These are phyloP conservation scores for Andricus quercusramuli DNA, from an alignment of 2,888 invertebrate genomes.

Conservation along the genomic window DNA sequence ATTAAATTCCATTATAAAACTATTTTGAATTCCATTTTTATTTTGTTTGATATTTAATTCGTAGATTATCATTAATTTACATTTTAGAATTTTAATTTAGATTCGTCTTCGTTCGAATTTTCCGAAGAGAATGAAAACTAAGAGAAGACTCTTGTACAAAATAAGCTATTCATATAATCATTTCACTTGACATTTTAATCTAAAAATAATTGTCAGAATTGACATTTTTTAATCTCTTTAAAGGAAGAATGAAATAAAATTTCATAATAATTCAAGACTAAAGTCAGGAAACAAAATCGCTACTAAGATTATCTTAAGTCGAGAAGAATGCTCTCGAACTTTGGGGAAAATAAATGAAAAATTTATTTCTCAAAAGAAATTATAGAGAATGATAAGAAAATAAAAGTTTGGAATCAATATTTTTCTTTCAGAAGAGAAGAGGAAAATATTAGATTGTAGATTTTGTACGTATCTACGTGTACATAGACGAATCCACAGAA, in stretches of 20 bases:
- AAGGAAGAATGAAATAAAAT: too few relatives aligned
- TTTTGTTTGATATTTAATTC: background rate
- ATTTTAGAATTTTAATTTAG: background rate
- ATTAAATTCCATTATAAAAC: too few relatives aligned
- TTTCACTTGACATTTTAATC: too few relatives aligned
- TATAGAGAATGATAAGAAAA: background rate
- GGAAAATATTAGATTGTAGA: conserved; percentile 20
- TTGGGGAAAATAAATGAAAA: background rate
- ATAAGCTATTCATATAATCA: too few relatives aligned
- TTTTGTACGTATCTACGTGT: conserved; percentile 36
- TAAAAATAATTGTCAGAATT: too few relatives aligned
- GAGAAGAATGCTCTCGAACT: background rate
- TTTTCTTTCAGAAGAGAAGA: background rate
- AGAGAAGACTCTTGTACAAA: background rate
- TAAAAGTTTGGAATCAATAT: background rate
- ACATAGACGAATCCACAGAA: conserved; percentile 12
- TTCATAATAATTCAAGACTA: too few relatives aligned
- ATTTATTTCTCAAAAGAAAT: background rate
- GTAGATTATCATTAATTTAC: background rate
- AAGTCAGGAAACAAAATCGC: background rate
- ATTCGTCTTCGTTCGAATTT: background rate
- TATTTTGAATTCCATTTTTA: background rate
- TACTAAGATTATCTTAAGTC: background rate
- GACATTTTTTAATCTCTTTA: too few relatives aligned
- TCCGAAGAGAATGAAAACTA: too few relatives aligned